Percentiles rank a stretch among this genome's conserved stretches.
phyloP scores from a whole-genome alignment of 2,113 vertebrate species.

The Pterocles burchelli region DNA sequence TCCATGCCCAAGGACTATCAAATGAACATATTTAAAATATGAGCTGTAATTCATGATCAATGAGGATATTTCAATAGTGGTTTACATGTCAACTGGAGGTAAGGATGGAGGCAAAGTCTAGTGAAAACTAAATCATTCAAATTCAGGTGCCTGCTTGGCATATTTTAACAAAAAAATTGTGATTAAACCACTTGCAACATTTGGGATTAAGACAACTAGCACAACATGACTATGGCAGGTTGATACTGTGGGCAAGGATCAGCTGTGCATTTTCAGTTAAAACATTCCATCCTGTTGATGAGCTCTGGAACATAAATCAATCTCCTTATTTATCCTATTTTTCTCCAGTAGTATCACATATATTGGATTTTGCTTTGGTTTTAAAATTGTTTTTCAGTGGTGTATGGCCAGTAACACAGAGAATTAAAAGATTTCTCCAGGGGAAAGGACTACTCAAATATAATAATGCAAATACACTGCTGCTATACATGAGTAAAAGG shows the following conservation, averaged over 20 bases:
- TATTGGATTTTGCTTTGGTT: neutral
- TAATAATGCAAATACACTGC: neutral
- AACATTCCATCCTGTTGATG: neutral
- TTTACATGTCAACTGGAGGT: neutral
- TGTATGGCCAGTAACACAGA: neutral
- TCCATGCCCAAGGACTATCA: neutral
- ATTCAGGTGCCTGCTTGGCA: neutral
- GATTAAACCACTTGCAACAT: neutral
- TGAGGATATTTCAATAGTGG: neutral
- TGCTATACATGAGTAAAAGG: neutral
- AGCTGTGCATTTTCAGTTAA: neutral
- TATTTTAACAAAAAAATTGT: neutral
- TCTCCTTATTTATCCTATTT: neutral
- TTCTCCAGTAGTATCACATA: neutral
- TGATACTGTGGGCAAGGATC: neutral
- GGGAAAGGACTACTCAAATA: neutral
- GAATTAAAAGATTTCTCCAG: neutral
- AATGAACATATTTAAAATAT: neutral
- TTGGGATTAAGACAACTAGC: neutral
- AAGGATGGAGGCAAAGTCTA: neutral
- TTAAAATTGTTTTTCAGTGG: neutral
- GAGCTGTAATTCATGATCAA: neutral
- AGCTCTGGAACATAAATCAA: neutral
- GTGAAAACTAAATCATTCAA: neutral
- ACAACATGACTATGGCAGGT: neutral